Evolutionary conservation across 2,797 vertebrate genomes (phyloP).

Genomic region (Lepidocolaptes lacrymiger): DNA sequence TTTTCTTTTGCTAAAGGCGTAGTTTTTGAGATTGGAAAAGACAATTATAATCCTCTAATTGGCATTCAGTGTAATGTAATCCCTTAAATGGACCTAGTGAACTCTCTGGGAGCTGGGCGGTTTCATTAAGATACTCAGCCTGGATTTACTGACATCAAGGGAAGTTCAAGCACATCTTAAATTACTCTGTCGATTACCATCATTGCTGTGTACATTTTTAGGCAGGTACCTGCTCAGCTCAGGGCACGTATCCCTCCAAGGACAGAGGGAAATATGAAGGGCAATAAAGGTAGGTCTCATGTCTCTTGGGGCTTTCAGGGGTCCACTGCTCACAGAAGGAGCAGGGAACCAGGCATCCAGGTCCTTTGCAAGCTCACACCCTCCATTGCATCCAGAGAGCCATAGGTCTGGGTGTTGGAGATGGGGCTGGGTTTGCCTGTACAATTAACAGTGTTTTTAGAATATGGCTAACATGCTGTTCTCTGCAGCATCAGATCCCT

Average conservation of each 20-base stretch:
- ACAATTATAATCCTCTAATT: not conserved
- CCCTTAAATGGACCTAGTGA: not conserved
- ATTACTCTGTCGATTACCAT: not conserved
- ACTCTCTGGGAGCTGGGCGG: not conserved
- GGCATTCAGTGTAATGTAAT: not conserved
- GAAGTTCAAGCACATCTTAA: not conserved
- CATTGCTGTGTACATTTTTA: not conserved
- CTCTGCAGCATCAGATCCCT: not conserved
- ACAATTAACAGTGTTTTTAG: not conserved
- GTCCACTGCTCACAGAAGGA: not conserved
- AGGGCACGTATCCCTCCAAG: not conserved
- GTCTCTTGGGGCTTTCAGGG: not conserved
- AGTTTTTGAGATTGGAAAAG: not conserved
- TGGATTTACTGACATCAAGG: slow-evolving; percentile 1
- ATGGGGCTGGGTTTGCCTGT: not conserved
- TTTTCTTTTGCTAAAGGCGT: not conserved
- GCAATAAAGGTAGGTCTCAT: not conserved
- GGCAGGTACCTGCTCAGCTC: not conserved
- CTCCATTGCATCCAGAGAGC: accelerated
- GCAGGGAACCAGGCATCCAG: not conserved
- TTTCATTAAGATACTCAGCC: not conserved
- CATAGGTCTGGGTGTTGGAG: not conserved
- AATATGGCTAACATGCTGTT: not conserved
- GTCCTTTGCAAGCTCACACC: not conserved
- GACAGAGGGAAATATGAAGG: not conserved